phyloP scores from a whole-genome alignment of 35 echinoderm and acorn worm genomes.

The Apostichopus japonicus region DNA sequence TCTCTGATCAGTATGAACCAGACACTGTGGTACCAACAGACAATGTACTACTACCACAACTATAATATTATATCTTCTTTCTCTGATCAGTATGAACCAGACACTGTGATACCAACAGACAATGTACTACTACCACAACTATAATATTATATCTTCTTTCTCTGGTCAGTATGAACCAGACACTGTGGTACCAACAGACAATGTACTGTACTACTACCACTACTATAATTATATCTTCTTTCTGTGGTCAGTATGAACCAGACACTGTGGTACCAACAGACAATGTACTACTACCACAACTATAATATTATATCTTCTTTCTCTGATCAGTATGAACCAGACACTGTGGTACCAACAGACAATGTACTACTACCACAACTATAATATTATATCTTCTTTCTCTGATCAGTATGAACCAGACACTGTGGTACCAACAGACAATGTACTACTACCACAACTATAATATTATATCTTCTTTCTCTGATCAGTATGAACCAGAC shows the following conservation, averaged over 20 bases:
- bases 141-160: not conserved
- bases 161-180: conserved; percentile 27
- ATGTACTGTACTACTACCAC: no score
- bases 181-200: conserved; percentile 9
- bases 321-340: conserved; percentile 27
- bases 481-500: conserved; percentile 29
- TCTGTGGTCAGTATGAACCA: conserved; percentile 7
- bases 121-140: no score
- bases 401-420: conserved; percentile 31
- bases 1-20: conserved; percentile 18
- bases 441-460: no score
- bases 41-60: no score
- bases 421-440: conserved; percentile 9
- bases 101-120: conserved; percentile 11
- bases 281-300: no score
- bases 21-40: conserved; percentile 25
- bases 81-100: conserved; percentile 27
- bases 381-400: not conserved
- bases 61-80: not conserved
- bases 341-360: conserved; percentile 11
- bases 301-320: not conserved
- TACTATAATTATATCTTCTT: not conserved
- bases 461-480: not conserved
- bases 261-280: conserved; percentile 25
- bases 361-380: no score